phyloP scores from a whole-genome alignment of 2,113 vertebrate genomes.

The Psilopogon haemacephalus region DNA sequence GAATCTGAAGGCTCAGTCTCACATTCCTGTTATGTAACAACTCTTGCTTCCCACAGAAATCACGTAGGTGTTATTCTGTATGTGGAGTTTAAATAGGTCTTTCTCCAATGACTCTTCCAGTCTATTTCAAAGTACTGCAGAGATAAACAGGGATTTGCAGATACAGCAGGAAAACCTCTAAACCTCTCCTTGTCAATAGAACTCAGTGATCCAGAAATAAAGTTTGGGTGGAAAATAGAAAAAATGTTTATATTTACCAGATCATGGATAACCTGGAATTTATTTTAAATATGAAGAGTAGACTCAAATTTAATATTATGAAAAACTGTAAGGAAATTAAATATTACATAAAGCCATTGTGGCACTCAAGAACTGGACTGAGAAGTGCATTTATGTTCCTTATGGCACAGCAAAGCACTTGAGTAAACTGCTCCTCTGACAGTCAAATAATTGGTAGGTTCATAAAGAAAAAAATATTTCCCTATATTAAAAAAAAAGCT shows the following conservation, averaged over 20 bases:
- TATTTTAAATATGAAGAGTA: not conserved
- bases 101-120: not conserved
- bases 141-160: not conserved
- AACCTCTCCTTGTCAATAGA: rapidly evolving
- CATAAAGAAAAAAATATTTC: not conserved
- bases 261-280: not conserved
- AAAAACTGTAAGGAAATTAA: not conserved
- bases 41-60: not conserved
- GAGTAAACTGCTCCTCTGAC: not conserved
- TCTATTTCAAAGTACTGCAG: not conserved
- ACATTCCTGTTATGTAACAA: too few relatives aligned
- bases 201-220: not conserved
- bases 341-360: not conserved
- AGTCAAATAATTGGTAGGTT: not conserved
- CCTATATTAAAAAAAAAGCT: not conserved
- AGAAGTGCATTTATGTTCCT: not conserved
- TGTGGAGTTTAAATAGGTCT: not conserved
- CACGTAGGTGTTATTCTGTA: rapidly evolving
- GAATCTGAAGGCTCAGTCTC: too few relatives aligned
- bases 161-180: not conserved
- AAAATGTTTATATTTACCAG: not conserved
- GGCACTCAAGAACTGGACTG: not conserved
- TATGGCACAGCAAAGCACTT: not conserved
- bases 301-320: not conserved
- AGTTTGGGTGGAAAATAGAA: not conserved